Base-by-base conservation (phyloP, 2,888 invertebrate genomes). In the Trichacis sp. region DNA sequence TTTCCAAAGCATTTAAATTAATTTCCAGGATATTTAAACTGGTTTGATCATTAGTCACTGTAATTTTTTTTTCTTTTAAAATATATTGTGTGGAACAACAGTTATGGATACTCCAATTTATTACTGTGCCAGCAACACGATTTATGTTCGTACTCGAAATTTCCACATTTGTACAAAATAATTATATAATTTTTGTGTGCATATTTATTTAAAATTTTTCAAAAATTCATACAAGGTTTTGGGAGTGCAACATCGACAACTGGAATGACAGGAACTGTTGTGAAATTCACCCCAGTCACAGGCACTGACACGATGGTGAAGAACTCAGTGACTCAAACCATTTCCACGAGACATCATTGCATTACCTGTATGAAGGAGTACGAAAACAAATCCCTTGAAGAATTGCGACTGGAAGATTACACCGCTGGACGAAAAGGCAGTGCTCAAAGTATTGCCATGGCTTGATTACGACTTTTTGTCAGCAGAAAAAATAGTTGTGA, bases 321-420 rank as follows among this genome's bases (percentile, higher is more conserved):
- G 85, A 92, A 92, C 69, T 96, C 96, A 0, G 88, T 90, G 1
- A 90, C 93, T 1, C 92, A 91, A 78, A 94, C 89, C 69, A 96
- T 99, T 70, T 94, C 90, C 75, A 98, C 97, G 0, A 92, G 95
- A 74, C 96, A 97, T 81, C 95, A 97, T 81, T 98, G 98, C 83
- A 98, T 99, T 64, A 97, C 97, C 0, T 96, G 96, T 60, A 99
- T 99, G 99, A 97, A 97, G 86, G 97, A 98, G 81, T 99, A 98
- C 81, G 98, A 98, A 79, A 85, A 83, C 48, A 99, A 98, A 84
- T 96, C 96, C 0, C 85, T 98, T 18, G 99, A 99, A 85, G 99
- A 99, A 83, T 86, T 99, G 2, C 89, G 98, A 8, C 86, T 93
- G 55, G 98, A 98, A 79, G 98, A 99, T 85, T 99, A 99, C 83